phyloP scores from a whole-genome alignment of 2,113 vertebrate species.

The Bos taurus region ARS-UCD2.0 NC_037349.1:59836001-59836500 shows the following conservation, averaged over 20 bases:
- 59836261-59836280: slow-evolving; percentile 92
- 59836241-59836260: slow-evolving; percentile 93
- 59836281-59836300: slow-evolving; percentile 91
- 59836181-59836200: slow-evolving; percentile 94
- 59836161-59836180: not conserved
- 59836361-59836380: rapidly evolving
- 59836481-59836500: slow-evolving; percentile 96
- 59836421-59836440: slow-evolving; percentile 86
- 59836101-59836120: slow-evolving; percentile 95
- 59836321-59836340: slow-evolving; percentile 92
- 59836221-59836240: slow-evolving; percentile 97
- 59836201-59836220: slow-evolving; percentile 91
- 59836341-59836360: slow-evolving; percentile 80
- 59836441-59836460: slow-evolving; percentile 92
- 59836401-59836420: rapidly evolving
- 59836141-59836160: rapidly evolving
- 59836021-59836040: not conserved
- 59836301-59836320: slow-evolving; percentile 92
- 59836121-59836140: slow-evolving; percentile 61
- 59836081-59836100: slow-evolving; percentile 93
- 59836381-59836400: no score
- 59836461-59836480: slow-evolving; percentile 90
- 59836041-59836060: not conserved
- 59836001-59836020: no score
- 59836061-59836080: slow-evolving; percentile 91